phyloP scores from a whole-genome alignment of 2,888 invertebrate genomes.

The Caenorhabditis macrosperma region DNA sequence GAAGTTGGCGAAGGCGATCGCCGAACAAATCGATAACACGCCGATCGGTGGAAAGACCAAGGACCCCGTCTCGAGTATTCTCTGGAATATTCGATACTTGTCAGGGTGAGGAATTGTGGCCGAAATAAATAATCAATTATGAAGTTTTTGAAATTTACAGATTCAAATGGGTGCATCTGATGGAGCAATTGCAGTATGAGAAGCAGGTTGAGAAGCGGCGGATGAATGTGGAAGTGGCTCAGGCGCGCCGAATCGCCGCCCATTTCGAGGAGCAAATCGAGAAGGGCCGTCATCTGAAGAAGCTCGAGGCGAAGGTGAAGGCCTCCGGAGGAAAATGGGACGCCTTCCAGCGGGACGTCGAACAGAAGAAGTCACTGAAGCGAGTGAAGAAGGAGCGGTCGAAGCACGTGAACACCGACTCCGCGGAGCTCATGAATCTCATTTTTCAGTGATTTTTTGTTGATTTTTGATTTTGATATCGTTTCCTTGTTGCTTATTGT shows the following conservation, averaged over 20 bases:
- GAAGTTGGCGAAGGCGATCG: constrained; percentile 88
- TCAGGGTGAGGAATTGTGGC: constrained; percentile 83
- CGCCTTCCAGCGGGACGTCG: constrained; percentile 72
- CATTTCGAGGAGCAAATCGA: constrained; percentile 86
- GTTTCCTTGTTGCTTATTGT: constrained; percentile 4
- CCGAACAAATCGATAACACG: constrained; percentile 88
- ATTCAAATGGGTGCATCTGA: constrained; percentile 96
- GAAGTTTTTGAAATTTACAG: constrained; percentile 81
- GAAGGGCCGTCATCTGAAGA: constrained; percentile 79
- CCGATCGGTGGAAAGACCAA: constrained; percentile 89
- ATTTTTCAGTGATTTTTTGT: constrained; percentile 59
- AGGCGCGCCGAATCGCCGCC: constrained; percentile 92
- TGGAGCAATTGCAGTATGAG: constrained; percentile 94
- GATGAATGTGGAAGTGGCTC: constrained; percentile 80
- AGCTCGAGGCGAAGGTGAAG: constrained; percentile 76
- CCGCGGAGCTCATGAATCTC: constrained; percentile 68
- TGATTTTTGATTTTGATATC: constrained; percentile 11
- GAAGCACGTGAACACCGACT: constrained; percentile 45
- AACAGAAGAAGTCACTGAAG: constrained; percentile 69
- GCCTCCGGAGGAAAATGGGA: constrained; percentile 78
- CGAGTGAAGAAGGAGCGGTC: constrained; percentile 62
- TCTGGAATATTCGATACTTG: constrained; percentile 97
- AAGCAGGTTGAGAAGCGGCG: constrained; percentile 91
- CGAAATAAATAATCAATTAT: neutral
- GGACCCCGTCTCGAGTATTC: constrained; percentile 90